phyloP scores from a whole-genome alignment of 2,113 vertebrate species.

The Ammodytes marinus region DNA sequence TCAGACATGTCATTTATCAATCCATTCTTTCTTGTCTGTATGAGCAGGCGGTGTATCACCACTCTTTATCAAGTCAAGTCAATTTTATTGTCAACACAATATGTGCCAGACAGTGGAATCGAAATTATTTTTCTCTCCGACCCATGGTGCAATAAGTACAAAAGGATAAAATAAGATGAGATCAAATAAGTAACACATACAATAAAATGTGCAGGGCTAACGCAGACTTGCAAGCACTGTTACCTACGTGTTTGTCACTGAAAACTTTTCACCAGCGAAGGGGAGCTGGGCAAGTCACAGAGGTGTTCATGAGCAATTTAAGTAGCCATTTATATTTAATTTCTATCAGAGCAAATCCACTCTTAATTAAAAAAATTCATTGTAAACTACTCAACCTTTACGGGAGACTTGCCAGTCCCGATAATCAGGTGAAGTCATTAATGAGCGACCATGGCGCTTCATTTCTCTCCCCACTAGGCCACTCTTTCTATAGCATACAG shows the following conservation, averaged over 20 bases:
- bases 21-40: neutral
- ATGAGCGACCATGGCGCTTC: constrained; percentile 77
- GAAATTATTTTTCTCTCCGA: no score
- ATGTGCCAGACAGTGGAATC: no score
- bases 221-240: no score
- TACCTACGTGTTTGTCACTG: constrained; percentile 9
- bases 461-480: constrained; percentile 71
- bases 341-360: constrained; percentile 85
- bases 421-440: constrained; percentile 85
- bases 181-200: no score
- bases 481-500: constrained; percentile 65
- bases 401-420: constrained; percentile 75
- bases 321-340: constrained; percentile 83
- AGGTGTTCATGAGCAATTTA: constrained; percentile 79
- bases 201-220: no score
- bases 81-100: no score
- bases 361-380: constrained; percentile 86
- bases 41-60: no score
- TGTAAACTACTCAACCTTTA: constrained; percentile 86
- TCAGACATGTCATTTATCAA: neutral
- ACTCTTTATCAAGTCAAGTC: neutral
- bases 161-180: no score
- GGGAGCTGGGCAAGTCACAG: constrained; percentile 37
- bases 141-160: no score
- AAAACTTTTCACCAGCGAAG: constrained; percentile 42